phyloP scores from a whole-genome alignment of 2,113 vertebrate genomes.

The Megaceryle maxima region DNA sequence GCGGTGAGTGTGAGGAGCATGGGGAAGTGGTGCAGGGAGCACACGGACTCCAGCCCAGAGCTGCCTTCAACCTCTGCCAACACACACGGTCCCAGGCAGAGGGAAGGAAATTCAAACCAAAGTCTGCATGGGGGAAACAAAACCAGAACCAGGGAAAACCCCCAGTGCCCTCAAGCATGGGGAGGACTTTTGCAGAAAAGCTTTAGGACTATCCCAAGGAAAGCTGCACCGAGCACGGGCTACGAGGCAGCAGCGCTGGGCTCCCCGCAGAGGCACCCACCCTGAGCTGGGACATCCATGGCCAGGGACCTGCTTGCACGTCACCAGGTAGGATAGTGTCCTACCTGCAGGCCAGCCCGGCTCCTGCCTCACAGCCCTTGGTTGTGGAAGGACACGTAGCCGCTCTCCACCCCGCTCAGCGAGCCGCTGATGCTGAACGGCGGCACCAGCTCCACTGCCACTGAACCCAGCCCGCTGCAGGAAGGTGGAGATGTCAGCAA shows the following conservation, averaged over 20 bases:
- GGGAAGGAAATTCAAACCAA: neutral
- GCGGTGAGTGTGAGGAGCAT: accelerated
- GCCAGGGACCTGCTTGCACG: neutral
- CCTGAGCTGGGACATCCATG: accelerated
- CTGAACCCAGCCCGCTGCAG: slow-evolving; percentile 41
- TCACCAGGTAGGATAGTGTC: accelerated
- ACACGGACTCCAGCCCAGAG: accelerated
- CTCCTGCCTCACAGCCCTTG: neutral
- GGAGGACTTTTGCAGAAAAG: neutral
- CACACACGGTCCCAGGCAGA: accelerated
- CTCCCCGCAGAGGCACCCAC: neutral
- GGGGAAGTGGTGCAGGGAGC: neutral
- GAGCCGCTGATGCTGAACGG: slow-evolving; percentile 77
- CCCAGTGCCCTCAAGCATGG: neutral
- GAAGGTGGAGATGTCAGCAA: neutral
- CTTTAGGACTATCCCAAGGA: neutral
- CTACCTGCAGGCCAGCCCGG: neutral
- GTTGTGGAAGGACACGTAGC: slow-evolving; percentile 55
- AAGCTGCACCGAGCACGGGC: neutral
- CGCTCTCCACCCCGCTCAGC: neutral
- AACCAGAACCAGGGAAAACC: neutral
- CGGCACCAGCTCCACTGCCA: slow-evolving; percentile 64
- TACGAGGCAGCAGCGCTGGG: neutral
- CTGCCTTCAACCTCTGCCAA: neutral
- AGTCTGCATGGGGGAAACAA: neutral